phyloP scores from a whole-genome alignment of 2,797 vertebrate species.

The Synanceia verrucosa region DNA sequence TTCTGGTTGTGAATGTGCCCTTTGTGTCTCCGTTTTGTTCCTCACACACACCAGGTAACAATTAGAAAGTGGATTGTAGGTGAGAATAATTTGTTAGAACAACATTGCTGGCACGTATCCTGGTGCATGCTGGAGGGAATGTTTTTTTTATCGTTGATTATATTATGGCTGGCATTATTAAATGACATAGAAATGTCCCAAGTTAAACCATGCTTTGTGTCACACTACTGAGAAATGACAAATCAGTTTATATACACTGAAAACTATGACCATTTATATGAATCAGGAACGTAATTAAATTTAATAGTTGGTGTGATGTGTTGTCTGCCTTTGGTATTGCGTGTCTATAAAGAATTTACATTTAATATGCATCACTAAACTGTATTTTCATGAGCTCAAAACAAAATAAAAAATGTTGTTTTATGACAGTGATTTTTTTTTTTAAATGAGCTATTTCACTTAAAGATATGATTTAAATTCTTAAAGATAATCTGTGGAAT shows the following conservation, averaged over 20 bases:
- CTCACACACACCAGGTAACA: conserved; percentile 44
- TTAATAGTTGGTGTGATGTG: not conserved
- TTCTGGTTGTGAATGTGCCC: conserved; percentile 31
- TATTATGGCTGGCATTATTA: not conserved
- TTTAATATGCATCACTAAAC: not conserved
- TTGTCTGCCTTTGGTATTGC: not conserved
- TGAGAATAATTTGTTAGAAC: conserved; percentile 44
- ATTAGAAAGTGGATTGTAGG: conserved; percentile 41
- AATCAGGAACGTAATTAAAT: not conserved
- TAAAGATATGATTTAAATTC: too few species aligned
- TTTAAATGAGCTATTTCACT: too few species aligned
- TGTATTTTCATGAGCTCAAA: too few species aligned
- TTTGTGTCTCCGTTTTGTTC: not conserved
- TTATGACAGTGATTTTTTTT: too few species aligned
- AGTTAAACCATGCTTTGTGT: not conserved
- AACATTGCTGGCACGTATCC: conserved; percentile 25
- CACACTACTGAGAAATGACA: not conserved
- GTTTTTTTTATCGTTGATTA: not conserved
- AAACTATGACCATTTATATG: not conserved
- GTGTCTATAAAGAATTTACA: too few species aligned
- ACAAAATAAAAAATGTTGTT: too few species aligned
- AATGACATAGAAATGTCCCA: not conserved
- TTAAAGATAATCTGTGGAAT: too few species aligned
- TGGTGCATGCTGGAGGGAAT: not conserved
- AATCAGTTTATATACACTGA: not conserved